These are phyloP conservation scores for Diaprepes abbreviatus DNA, from an alignment of 2,888 invertebrate species.

Conservation along the genomic window DNA sequence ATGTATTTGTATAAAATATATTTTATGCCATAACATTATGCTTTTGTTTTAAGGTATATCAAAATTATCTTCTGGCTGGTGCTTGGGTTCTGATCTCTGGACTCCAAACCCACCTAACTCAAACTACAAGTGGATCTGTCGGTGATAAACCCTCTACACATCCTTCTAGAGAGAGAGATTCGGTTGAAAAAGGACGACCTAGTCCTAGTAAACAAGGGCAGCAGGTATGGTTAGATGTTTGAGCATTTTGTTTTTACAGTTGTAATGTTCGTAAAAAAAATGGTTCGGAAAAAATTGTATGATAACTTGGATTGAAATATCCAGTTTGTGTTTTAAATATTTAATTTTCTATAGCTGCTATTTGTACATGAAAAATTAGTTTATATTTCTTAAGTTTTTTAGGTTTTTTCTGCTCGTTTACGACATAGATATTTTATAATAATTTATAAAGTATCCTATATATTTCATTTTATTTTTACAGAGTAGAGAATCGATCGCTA, in stretches of 20 bases:
- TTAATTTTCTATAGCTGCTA: too few species aligned
- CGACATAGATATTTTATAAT: background rate
- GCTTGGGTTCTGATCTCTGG: slow-evolving; percentile 91
- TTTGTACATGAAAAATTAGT: too few species aligned
- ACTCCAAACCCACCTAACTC: slow-evolving; percentile 84
- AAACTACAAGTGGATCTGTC: slow-evolving; percentile 71
- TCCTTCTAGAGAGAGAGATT: slow-evolving; percentile 61
- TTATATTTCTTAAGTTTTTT: too few species aligned
- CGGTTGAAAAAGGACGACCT: slow-evolving; percentile 70
- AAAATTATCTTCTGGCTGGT: slow-evolving; percentile 91
- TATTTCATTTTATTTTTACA: slow-evolving; percentile 15
- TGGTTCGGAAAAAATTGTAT: too few species aligned
- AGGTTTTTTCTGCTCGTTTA: too few species aligned
- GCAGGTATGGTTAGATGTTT: slow-evolving; percentile 15
- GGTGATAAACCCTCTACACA: slow-evolving; percentile 63
- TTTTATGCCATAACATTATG: too few species aligned
- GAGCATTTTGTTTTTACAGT: too few species aligned
- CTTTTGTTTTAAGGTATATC: slow-evolving; percentile 77
- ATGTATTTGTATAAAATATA: too few species aligned
- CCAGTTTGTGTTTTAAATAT: too few species aligned
- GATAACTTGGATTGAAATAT: too few species aligned
- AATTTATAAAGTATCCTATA: background rate
- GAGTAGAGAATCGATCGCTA: slow-evolving; percentile 51
- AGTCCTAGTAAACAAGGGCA: slow-evolving; percentile 70
- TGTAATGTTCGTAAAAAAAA: too few species aligned